A percentile compares a stretch with the other conserved stretches of the same genome.
Evolutionary conservation across 2,888 invertebrate species (phyloP).

Genomic region (Microctonus aethiopoides): DNA sequence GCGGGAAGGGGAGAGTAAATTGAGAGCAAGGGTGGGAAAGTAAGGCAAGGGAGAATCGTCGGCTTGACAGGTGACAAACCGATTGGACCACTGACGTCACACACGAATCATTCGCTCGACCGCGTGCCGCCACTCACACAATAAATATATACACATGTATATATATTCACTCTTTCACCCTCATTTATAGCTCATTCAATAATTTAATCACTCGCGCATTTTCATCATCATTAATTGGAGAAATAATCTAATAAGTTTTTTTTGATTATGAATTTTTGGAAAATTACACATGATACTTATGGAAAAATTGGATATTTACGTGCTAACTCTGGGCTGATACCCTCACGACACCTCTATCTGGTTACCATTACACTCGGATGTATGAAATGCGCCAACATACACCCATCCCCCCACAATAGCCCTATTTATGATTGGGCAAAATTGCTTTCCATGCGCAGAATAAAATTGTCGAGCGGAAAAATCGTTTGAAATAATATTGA

Average conservation of each 20-base stretch:
- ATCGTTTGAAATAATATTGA: slow-evolving; percentile 44
- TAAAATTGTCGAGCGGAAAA: slow-evolving; percentile 66
- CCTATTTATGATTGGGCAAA: slow-evolving; percentile 68
- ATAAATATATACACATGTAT: slow-evolving; percentile 13
- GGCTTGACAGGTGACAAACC: slow-evolving; percentile 62
- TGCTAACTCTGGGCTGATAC: slow-evolving; percentile 62
- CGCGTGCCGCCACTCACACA: slow-evolving; percentile 40
- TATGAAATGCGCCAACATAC: slow-evolving; percentile 66
- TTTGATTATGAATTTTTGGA: not conserved
- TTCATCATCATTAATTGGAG: not conserved
- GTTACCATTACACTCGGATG: slow-evolving; percentile 67
- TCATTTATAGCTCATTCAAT: not conserved
- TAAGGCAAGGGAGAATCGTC: slow-evolving; percentile 50
- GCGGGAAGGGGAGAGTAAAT: slow-evolving; percentile 9
- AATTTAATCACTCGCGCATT: not conserved
- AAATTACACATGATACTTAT: slow-evolving; percentile 9
- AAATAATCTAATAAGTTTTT: not conserved
- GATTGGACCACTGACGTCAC: slow-evolving; percentile 65
- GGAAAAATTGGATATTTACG: slow-evolving; percentile 55
- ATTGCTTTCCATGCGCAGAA: slow-evolving; percentile 68
- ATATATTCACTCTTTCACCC: slow-evolving; percentile 36
- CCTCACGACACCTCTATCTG: slow-evolving; percentile 66
- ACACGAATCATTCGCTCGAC: slow-evolving; percentile 56
- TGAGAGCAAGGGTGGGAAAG: slow-evolving; percentile 34
- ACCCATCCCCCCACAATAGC: slow-evolving; percentile 67